Conservation (phyloP, 2,113 vertebrate species). For the Antigone vipio region DNA sequence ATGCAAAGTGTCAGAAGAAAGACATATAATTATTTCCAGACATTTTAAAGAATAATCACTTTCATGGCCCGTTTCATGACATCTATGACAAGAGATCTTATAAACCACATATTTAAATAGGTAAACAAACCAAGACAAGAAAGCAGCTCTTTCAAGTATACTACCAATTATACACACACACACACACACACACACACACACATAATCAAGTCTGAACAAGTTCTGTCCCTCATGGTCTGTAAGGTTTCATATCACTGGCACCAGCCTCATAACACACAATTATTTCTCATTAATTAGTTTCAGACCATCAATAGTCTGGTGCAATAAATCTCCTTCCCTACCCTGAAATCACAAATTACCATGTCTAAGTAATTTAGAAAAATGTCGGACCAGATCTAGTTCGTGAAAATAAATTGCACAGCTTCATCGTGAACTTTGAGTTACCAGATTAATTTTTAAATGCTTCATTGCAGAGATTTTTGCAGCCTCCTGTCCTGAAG, state of each 20-base stretch:
- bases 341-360: background rate
- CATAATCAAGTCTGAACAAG: background rate
- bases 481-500: background rate
- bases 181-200: background rate
- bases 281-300: background rate
- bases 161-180: background rate
- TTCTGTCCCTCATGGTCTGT: background rate
- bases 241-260: background rate
- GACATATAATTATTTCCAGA: background rate
- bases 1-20: background rate
- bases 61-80: background rate
- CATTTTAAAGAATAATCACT: background rate
- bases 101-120: background rate
- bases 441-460: slow-evolving; percentile 48
- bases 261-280: background rate
- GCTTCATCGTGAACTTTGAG: slow-evolving; percentile 14
- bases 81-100: background rate
- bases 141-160: background rate
- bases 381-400: background rate
- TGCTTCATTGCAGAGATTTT: background rate
- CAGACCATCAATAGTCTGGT: background rate
- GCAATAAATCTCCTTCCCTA: background rate
- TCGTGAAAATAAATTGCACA: background rate
- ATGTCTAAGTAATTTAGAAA: background rate
- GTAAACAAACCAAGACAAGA: background rate